Evolutionary conservation across 2,888 invertebrate species (phyloP).

Genomic region (Drosophila mayaguana): DNA sequence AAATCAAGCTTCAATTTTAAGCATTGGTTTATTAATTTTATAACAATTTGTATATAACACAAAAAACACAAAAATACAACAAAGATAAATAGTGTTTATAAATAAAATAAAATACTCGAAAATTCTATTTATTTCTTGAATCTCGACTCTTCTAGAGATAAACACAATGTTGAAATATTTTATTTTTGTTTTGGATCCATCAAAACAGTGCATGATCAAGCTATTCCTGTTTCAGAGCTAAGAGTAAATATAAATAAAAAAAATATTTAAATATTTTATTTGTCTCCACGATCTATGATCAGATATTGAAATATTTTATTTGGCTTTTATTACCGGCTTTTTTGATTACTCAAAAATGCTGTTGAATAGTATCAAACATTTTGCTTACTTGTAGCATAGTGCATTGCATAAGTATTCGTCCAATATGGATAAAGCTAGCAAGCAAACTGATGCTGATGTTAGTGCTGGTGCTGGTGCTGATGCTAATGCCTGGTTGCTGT

Average conservation of each 20-base stretch:
- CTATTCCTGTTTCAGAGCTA: not conserved
- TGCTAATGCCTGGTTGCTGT: conserved; percentile 12
- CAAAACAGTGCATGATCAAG: not conserved
- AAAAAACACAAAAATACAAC: no score
- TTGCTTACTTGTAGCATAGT: conserved; percentile 36
- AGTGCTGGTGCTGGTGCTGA: conserved; percentile 9
- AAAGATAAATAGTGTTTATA: no score
- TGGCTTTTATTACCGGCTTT: no score
- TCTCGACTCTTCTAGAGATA: not conserved
- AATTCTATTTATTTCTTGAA: not conserved
- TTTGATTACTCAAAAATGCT: not conserved
- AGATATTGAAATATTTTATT: no score
- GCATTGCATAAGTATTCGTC: conserved; percentile 31
- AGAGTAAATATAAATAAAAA: no score
- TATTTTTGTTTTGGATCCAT: not conserved
- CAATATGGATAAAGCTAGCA: conserved; percentile 15
- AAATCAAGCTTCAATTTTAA: no score
- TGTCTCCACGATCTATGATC: no score
- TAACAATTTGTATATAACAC: no score
- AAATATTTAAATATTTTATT: no score
- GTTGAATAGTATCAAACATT: not conserved
- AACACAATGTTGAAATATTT: not conserved
- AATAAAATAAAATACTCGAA: not conserved
- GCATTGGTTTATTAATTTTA: no score
- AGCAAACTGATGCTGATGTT: conserved; percentile 9